phyloP scores from a whole-genome alignment of 2,888 invertebrate genomes.

The Herminia tarsipennalis region DNA sequence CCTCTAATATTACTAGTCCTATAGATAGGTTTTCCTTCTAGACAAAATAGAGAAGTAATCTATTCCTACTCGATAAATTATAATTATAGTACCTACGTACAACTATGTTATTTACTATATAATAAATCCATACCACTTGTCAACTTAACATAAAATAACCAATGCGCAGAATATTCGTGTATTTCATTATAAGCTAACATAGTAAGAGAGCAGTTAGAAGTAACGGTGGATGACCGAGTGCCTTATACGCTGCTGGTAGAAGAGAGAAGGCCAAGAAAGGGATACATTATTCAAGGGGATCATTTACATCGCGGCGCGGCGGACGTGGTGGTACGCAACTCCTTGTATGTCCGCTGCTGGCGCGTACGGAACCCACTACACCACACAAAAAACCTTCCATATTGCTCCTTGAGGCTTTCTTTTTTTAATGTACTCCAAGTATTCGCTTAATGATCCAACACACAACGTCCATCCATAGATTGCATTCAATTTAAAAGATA shows the following conservation, averaged over 20 bases:
- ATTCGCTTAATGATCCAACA: constrained; percentile 71
- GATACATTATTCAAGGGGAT: constrained; percentile 83
- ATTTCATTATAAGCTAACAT: constrained; percentile 53
- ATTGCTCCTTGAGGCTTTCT: constrained; percentile 70
- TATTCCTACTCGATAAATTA: too few relatives aligned
- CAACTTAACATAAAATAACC: constrained; percentile 29
- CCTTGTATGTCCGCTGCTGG: constrained; percentile 72
- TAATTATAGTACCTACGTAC: too few relatives aligned
- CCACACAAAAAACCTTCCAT: constrained; percentile 75
- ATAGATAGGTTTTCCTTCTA: too few relatives aligned
- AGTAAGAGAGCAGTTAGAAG: constrained; percentile 69
- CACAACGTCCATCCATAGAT: constrained; percentile 61
- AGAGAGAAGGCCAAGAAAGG: constrained; percentile 74
- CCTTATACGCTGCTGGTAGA: constrained; percentile 75
- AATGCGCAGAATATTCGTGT: constrained; percentile 37
- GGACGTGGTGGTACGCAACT: constrained; percentile 73
- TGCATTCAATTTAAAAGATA: constrained; percentile 62
- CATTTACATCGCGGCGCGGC: constrained; percentile 79
- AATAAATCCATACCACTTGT: constrained; percentile 28
- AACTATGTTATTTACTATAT: too few relatives aligned
- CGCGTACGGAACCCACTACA: constrained; percentile 71
- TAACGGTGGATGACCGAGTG: constrained; percentile 77
- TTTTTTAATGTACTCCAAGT: constrained; percentile 69
- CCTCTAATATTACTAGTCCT: too few relatives aligned
- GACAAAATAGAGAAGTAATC: too few relatives aligned